Evolutionary conservation across 2,797 vertebrate genomes (phyloP).

Genomic region (Avahi laniger): DNA sequence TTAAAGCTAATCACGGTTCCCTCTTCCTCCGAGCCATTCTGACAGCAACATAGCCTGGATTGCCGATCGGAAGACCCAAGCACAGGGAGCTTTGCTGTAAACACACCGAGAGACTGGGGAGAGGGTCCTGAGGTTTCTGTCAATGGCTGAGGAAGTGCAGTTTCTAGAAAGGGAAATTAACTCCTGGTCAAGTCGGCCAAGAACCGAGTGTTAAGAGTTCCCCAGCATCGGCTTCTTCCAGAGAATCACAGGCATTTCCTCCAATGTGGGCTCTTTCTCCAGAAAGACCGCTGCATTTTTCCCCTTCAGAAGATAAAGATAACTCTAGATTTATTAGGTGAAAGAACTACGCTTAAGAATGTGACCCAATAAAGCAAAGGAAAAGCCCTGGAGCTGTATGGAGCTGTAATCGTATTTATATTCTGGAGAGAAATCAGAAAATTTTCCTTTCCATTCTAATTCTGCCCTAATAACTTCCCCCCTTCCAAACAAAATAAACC

Average conservation of each 20-base stretch:
- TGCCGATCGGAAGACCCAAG: slow-evolving; percentile 12
- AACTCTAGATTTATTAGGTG: neutral
- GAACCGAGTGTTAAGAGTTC: neutral
- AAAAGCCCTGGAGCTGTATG: neutral
- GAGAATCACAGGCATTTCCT: neutral
- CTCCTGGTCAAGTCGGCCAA: neutral
- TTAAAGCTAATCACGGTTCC: slow-evolving; percentile 83
- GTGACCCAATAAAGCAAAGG: neutral
- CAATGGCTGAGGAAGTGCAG: neutral
- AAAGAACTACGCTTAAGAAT: neutral
- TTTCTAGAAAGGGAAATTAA: slow-evolving; percentile 6
- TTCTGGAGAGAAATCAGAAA: neutral
- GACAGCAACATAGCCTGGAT: slow-evolving; percentile 63
- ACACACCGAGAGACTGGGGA: neutral
- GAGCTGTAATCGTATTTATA: neutral
- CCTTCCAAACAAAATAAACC: neutral
- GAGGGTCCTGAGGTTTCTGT: neutral
- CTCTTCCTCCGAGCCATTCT: slow-evolving; percentile 76
- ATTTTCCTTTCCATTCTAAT: neutral
- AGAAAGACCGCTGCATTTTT: neutral
- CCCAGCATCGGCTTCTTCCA: neutral
- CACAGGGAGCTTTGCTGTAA: neutral
- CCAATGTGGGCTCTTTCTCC: neutral
- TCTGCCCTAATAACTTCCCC: neutral
- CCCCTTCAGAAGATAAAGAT: neutral